phyloP scores from a whole-genome alignment of 2,888 invertebrate species.

The Thecophora atra region DNA sequence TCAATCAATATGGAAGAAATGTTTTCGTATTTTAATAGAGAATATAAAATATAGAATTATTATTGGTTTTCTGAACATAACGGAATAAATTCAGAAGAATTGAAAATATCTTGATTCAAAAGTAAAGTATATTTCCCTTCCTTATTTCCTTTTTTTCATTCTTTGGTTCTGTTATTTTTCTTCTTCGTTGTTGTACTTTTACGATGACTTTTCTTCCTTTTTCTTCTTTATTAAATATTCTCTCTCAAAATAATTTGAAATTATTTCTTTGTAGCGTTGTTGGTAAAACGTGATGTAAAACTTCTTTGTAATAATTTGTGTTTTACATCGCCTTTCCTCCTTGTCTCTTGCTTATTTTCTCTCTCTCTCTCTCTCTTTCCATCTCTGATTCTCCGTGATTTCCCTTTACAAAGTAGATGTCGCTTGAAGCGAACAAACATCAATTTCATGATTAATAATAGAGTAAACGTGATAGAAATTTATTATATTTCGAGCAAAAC shows the following conservation, averaged over 20 bases:
- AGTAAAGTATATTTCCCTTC: too few relatives aligned
- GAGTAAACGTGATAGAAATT: conserved; percentile 34
- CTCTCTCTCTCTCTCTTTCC: neutral
- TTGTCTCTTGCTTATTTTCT: neutral
- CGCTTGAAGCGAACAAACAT: conserved; percentile 18
- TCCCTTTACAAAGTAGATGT: neutral
- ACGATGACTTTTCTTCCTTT: too few relatives aligned
- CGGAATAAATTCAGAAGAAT: neutral
- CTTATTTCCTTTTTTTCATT: neutral
- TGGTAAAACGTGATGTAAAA: too few relatives aligned
- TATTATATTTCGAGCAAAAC: neutral
- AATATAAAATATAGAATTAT: neutral
- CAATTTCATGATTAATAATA: conserved; percentile 38
- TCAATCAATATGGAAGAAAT: conserved; percentile 4
- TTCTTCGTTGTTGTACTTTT: neutral
- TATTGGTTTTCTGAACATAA: neutral
- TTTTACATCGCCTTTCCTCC: neutral
- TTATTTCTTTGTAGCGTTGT: too few relatives aligned
- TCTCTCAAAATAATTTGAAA: too few relatives aligned
- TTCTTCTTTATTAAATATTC: neutral
- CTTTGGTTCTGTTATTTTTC: neutral
- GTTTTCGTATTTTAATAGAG: neutral
- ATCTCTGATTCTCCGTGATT: neutral
- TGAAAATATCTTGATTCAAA: too few relatives aligned
- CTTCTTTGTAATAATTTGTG: neutral